Conservation (phyloP, 2,888 invertebrate genomes). For the Desoria tigrina region DNA sequence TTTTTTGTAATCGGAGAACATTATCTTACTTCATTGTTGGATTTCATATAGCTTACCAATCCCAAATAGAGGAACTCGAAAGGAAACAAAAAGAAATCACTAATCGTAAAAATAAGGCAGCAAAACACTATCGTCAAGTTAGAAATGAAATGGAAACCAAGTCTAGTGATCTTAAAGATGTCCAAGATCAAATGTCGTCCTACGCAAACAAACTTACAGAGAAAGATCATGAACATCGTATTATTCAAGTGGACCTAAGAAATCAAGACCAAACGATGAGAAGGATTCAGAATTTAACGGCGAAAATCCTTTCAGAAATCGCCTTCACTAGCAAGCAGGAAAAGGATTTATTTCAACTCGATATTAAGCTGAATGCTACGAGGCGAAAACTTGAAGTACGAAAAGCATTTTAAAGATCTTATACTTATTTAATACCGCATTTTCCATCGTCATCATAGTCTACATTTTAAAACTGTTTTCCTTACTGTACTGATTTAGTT, state of each 20-base stretch:
- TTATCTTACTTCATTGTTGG: no score
- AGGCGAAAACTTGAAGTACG: constrained; percentile 7
- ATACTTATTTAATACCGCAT: no score
- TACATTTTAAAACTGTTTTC: no score
- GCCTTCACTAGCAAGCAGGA: constrained; percentile 3
- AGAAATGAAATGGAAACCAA: background rate
- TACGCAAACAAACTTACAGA: background rate
- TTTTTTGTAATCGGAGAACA: no score
- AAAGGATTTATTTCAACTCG: constrained; percentile 4
- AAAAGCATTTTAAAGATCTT: no score
- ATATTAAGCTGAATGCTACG: constrained; percentile 12
- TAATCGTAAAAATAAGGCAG: background rate
- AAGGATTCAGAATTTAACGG: background rate
- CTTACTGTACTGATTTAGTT: no score
- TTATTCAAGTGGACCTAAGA: background rate
- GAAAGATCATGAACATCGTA: background rate
- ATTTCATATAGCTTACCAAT: background rate
- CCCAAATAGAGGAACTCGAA: background rate
- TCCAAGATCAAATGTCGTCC: background rate
- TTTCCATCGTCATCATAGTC: no score
- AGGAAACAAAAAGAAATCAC: background rate
- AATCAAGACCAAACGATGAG: background rate
- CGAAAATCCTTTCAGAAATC: background rate
- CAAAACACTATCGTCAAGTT: background rate
- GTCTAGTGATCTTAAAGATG: background rate